Conservation (phyloP, 2,113 vertebrate genomes). For the Cyrtonyx montezumae region DNA sequence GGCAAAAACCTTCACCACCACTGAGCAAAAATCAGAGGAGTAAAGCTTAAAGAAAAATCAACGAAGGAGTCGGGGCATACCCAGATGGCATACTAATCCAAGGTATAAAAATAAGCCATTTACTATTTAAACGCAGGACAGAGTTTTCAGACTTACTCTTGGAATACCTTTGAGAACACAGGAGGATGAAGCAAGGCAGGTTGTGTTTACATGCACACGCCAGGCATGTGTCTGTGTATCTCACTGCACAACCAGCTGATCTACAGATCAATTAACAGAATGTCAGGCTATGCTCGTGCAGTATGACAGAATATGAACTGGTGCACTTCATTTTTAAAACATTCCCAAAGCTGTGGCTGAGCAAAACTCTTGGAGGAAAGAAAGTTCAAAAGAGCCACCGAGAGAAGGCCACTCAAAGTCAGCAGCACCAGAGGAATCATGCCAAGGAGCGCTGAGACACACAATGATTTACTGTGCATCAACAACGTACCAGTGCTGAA, state of each 20-base stretch:
- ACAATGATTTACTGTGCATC: fast-evolving
- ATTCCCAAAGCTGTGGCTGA: not conserved
- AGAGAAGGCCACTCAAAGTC: not conserved
- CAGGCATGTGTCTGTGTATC: not conserved
- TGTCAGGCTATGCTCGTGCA: not conserved
- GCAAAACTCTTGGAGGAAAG: not conserved
- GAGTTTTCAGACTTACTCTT: not conserved
- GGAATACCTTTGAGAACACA: not conserved
- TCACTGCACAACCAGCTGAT: not conserved
- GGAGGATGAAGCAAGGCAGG: not conserved
- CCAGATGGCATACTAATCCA: not conserved
- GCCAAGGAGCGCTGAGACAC: not conserved
- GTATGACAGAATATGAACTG: not conserved
- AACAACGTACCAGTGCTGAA: not conserved
- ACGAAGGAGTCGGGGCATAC: not conserved
- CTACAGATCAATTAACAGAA: no score
- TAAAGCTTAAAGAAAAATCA: not conserved
- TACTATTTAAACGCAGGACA: not conserved
- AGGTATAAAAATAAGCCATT: not conserved
- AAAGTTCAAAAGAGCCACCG: not conserved
- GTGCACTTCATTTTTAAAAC: not conserved
- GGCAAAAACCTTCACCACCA: not conserved
- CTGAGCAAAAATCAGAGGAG: not conserved
- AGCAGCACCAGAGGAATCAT: fast-evolving
- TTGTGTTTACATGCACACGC: not conserved